Conservation (phyloP, 2,113 vertebrate species). For the Peucedramus taeniatus region DNA sequence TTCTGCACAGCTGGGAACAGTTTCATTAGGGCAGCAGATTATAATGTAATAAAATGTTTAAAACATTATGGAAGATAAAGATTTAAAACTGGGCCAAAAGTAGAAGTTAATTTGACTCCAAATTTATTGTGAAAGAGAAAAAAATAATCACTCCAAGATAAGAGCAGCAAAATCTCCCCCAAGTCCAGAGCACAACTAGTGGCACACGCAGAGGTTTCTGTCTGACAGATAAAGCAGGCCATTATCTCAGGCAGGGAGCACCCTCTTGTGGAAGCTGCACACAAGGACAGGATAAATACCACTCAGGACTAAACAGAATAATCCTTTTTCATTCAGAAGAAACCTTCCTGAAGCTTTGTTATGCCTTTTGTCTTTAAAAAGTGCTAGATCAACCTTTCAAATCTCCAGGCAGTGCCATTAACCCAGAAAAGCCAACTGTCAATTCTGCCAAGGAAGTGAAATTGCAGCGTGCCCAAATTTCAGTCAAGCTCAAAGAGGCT, state of each 20-base stretch:
- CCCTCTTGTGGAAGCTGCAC: conserved; percentile 30
- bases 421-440: not conserved
- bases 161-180: not conserved
- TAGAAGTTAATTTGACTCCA: not conserved
- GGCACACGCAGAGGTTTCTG: accelerated
- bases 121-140: not conserved
- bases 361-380: not conserved
- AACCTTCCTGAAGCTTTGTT: not conserved
- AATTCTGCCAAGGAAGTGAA: not conserved
- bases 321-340: not conserved
- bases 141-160: not conserved
- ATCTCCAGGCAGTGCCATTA: not conserved
- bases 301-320: accelerated
- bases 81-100: not conserved
- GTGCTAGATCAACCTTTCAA: not conserved
- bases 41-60: not conserved
- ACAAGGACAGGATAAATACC: not conserved
- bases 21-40: not conserved
- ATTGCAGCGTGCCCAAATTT: accelerated
- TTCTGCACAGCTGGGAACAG: not conserved
- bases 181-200: not conserved
- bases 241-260: not conserved
- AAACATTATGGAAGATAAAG: not conserved
- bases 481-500: not conserved
- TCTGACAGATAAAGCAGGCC: not conserved